Evolutionary conservation across 1,140 invertebrate species (phyloP), one percentile per base, ranked within the genome.

Genomic region (Neotoxoptera formosana): DNA sequence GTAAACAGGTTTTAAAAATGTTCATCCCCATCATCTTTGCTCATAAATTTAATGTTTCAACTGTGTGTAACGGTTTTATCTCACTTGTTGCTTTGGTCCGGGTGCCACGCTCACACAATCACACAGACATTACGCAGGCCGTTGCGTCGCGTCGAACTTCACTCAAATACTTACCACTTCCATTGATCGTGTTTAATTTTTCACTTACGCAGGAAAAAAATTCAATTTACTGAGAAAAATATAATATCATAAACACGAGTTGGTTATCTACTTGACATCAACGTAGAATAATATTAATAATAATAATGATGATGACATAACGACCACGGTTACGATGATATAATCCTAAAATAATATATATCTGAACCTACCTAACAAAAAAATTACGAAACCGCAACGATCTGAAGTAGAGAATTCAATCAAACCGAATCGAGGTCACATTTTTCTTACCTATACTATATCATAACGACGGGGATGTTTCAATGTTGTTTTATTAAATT

Each of bases 31-130:
- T n/a, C n/a, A 25, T 53, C 48, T 36, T 25, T 56, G 9, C 21
- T 14, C 51, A 34, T 36, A 53, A 36, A 51, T 89, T 53, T 36
- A 56, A 34, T 34, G 48, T 56, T 56, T 47, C 48, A 34, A 48
- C 23, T 41, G 1, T 6, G 30, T 92, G 45, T 92, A 92, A 92
- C 91, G 91, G 76, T 92, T 92, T 92, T 92, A 51, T 92, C 67
- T 53, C 91, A 92, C 91, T 92, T 92, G 91, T 92, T 92, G 91
- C 91, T 92, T 53, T 23, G 56, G 41, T 60, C 60, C 90, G 30
- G 90, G 36, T n/a, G 30, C 36, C 89, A 7, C 89, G 14, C 56
- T 25, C 51, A 41, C 88, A 36, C 48, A 89, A 76, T 76, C 21
- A 56, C 88, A 89, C 51, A 11, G 34, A 89, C 30, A 86, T 41